phyloP scores from a whole-genome alignment of 2,888 invertebrate genomes.

The Morpho deidamia region DNA sequence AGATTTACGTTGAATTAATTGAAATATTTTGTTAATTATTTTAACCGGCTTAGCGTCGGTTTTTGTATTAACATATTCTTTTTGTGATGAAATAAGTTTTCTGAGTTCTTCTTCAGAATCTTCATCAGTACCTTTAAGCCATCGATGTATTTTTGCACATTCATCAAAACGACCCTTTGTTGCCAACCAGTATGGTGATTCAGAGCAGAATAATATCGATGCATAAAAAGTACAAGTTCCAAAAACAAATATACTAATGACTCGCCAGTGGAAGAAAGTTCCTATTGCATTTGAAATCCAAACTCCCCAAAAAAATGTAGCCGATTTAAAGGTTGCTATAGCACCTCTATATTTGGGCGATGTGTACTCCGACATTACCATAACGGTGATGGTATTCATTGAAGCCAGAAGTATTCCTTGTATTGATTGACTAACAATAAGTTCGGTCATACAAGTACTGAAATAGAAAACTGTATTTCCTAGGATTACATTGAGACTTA shows the following conservation, averaged over 20 bases:
- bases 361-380: constrained; percentile 22
- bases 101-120: constrained; percentile 20
- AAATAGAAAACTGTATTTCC: constrained; percentile 5
- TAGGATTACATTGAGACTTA: constrained; percentile 1
- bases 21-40: neutral
- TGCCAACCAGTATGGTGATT: constrained; percentile 27
- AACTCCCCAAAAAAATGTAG: constrained; percentile 22
- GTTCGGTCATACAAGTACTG: constrained; percentile 1
- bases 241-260: constrained; percentile 18
- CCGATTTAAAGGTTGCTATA: constrained; percentile 21
- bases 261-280: constrained; percentile 25
- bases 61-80: constrained; percentile 8
- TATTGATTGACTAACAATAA: constrained; percentile 7
- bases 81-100: constrained; percentile 14
- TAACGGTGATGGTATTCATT: constrained; percentile 7
- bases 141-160: constrained; percentile 20
- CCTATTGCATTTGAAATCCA: constrained; percentile 27
- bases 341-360: constrained; percentile 22
- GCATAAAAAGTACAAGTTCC: constrained; percentile 18
- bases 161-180: constrained; percentile 21
- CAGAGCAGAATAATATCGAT: constrained; percentile 17
- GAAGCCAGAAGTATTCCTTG: constrained; percentile 14
- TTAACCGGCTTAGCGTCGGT: neutral
- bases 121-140: constrained; percentile 20
- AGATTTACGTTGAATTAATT: constrained; percentile 3